These are phyloP conservation scores for Lepisosteus oculatus DNA, from an alignment of 2,113 vertebrate species.

Conservation along the genomic window DNA sequence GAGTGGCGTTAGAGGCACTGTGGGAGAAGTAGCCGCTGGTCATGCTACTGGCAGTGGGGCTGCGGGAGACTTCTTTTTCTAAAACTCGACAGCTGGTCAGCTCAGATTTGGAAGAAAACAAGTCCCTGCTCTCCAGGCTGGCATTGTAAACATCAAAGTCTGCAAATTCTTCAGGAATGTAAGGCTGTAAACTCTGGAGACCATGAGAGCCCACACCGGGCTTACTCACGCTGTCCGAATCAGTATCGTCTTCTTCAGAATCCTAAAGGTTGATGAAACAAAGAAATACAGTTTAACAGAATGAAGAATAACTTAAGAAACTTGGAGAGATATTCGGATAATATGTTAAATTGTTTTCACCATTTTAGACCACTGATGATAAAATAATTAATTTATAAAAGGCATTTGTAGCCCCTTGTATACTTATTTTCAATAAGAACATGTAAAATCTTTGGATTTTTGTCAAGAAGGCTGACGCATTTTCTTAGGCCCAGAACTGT, in stretches of 20 bases:
- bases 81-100: slow-evolving; percentile 55
- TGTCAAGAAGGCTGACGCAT: too few relatives aligned
- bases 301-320: too few relatives aligned
- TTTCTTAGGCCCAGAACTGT: too few relatives aligned
- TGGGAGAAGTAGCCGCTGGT: slow-evolving; percentile 97
- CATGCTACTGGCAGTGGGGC: slow-evolving; percentile 92
- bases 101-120: slow-evolving; percentile 69
- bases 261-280: slow-evolving; percentile 60
- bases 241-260: slow-evolving; percentile 84
- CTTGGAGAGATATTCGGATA: too few relatives aligned
- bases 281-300: too few relatives aligned
- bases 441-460: too few relatives aligned
- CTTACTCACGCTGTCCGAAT: slow-evolving; percentile 55
- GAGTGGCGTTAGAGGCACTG: slow-evolving; percentile 90
- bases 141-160: slow-evolving; percentile 98
- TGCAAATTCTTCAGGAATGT: slow-evolving; percentile 90
- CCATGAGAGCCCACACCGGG: slow-evolving; percentile 56
- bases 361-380: too few relatives aligned
- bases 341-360: too few relatives aligned
- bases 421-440: too few relatives aligned
- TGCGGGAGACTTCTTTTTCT: slow-evolving; percentile 83
- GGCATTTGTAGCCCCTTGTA: too few relatives aligned
- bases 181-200: slow-evolving; percentile 66
- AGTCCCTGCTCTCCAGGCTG: slow-evolving; percentile 79
- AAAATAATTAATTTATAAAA: too few relatives aligned